Conservation (phyloP, 2,888 invertebrate species). For the Chesias legatella region DNA sequence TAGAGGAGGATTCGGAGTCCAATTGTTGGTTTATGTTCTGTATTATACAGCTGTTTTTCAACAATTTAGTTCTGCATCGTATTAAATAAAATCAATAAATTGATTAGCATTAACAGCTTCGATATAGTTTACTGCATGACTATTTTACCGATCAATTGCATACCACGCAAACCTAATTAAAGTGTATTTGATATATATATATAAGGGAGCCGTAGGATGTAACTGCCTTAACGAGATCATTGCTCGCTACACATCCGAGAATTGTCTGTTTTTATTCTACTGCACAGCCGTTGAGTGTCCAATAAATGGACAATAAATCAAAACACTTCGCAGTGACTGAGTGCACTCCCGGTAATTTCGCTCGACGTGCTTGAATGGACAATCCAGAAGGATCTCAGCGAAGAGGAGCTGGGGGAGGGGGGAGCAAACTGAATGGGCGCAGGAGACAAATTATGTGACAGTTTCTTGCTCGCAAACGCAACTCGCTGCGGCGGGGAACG, state of each 20-base stretch:
- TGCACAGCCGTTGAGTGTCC: constrained; percentile 48
- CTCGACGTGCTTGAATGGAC: constrained; percentile 43
- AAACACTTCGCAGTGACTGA: constrained; percentile 62
- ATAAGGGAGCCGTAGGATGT: constrained; percentile 22
- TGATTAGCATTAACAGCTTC: too few species aligned
- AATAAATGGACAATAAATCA: constrained; percentile 76
- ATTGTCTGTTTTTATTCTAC: constrained; percentile 51
- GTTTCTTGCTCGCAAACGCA: constrained; percentile 22
- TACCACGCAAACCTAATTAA: too few species aligned
- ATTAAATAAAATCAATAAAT: too few species aligned
- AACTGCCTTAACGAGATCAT: constrained; percentile 38
- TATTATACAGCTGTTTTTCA: too few species aligned
- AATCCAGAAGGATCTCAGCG: constrained; percentile 34
- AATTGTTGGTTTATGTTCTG: too few species aligned
- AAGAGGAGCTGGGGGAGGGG: constrained; percentile 27
- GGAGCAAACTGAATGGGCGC: constrained; percentile 59
- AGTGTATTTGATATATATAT: too few species aligned
- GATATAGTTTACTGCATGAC: too few species aligned
- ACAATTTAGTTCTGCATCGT: too few species aligned
- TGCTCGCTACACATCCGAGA: constrained; percentile 30
- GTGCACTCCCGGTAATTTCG: constrained; percentile 65
- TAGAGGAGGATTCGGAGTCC: too few species aligned
- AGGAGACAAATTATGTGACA: constrained; percentile 20
- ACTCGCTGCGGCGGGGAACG: constrained; percentile 45
- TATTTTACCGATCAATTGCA: too few species aligned